Evolutionary conservation across 1,140 invertebrate species (phyloP).

Genomic region (Drosophila kikkawai): DNA sequence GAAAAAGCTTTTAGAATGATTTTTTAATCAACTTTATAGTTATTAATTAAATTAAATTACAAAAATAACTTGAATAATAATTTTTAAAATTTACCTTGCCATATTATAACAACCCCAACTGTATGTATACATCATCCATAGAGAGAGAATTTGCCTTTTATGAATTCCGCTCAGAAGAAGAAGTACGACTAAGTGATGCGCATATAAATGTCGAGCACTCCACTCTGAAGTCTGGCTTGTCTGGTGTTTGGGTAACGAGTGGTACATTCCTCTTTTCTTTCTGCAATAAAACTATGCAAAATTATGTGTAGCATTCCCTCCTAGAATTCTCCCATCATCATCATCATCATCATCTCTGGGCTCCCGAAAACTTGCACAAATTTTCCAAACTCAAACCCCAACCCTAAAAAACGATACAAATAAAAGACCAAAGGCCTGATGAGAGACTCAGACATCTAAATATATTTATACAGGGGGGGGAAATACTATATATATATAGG

Average conservation of each 20-base stretch:
- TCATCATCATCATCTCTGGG: constrained; percentile 9
- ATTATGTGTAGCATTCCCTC: constrained; percentile 73
- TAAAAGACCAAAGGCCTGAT: constrained; percentile 36
- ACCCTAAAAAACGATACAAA: constrained; percentile 4
- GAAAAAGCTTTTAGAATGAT: too few species aligned
- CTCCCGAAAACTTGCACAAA: constrained; percentile 30
- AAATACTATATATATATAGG: constrained; percentile 36
- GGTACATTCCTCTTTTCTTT: constrained; percentile 53
- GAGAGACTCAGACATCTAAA: constrained; percentile 29
- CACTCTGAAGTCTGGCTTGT: constrained; percentile 31
- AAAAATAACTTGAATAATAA: not conserved
- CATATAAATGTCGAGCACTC: constrained; percentile 81
- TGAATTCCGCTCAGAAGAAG: constrained; percentile 70
- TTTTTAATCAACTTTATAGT: too few species aligned
- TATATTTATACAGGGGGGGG: constrained; percentile 10
- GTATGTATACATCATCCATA: constrained; percentile 2
- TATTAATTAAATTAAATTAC: too few species aligned
- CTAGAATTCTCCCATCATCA: constrained; percentile 55
- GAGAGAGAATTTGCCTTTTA: constrained; percentile 59
- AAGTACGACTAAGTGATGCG: constrained; percentile 70
- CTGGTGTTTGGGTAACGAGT: constrained; percentile 53
- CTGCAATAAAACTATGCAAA: constrained; percentile 81
- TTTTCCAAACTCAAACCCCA: constrained; percentile 10
- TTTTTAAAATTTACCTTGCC: not conserved
- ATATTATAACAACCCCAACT: not conserved